Base-by-base conservation (phyloP, 1,140 invertebrate species). In the Saccostrea glomerata region DNA sequence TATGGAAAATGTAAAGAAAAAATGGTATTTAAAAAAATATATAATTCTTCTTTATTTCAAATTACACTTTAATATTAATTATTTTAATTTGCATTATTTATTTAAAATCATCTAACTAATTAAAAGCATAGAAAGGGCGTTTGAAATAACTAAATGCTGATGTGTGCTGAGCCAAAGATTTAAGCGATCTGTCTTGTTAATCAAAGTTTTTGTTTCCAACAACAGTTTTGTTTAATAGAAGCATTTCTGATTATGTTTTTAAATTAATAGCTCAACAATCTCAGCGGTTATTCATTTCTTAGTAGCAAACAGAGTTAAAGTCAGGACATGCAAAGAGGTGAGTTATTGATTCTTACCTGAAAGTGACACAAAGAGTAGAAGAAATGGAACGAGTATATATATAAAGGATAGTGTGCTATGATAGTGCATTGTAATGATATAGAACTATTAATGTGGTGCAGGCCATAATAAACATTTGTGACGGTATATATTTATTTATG, bases 241-340 rank as follows among this genome's bases (percentile, higher is more conserved):
- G 47, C 47, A 47, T 47, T 47, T 47, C 47, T 7, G 47, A 47
- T 77, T 77, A 36, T 30, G 5, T 30, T 36, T 77, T 36, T 36
- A 36, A 36, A 15, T 77, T 77, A 23, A 40, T 15, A 77, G 23
- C 70, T 77, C 70, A 77, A 77, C 70, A 77, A 40, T 36, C 15
- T 77, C 70, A 77, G 70, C 70, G 11, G 23, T 36, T 15, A 30
- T 77, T 36, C 11, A 77, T 77, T 30, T 3, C 25, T 4, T 13
- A 77, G 70, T 77, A 36, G 70, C 70, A 77, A 77, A 77, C 70
- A 77, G 25, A 77, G 13, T 23, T 77, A n/a, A n/a, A 66, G 7
- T 66, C 23, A 17, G 25, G 25, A 12, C 70, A 77, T 77, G 70
- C 70, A 77, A 36, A 20, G 12, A 15, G 25, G 70, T 30, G 25